Evolutionary conservation across 2,113 vertebrate genomes (phyloP).

Genomic region (Siniperca chuatsi): DNA sequence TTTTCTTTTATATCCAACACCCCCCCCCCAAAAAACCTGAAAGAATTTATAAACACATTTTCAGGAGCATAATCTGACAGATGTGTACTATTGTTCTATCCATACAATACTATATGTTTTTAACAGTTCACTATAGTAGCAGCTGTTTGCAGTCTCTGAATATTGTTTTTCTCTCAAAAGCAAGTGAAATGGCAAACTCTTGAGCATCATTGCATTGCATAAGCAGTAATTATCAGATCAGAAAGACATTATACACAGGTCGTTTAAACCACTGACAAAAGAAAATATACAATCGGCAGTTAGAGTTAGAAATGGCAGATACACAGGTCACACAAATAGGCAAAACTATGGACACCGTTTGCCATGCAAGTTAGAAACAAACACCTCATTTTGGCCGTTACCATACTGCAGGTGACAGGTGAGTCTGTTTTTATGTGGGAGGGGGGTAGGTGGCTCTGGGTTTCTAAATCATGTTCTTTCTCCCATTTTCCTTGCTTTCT

Average conservation of each 20-base stretch:
- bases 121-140: slow-evolving; percentile 55
- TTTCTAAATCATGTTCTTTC: slow-evolving; percentile 28
- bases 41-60: slow-evolving; percentile 61
- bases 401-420: slow-evolving; percentile 39
- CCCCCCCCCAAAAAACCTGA: slow-evolving; percentile 40
- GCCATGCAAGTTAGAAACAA: slow-evolving; percentile 80
- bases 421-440: slow-evolving; percentile 44
- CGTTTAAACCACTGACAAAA: slow-evolving; percentile 68
- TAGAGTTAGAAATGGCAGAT: slow-evolving; percentile 73
- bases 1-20: slow-evolving; percentile 50
- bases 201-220: slow-evolving; percentile 75
- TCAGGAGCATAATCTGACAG: slow-evolving; percentile 58
- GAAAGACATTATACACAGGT: slow-evolving; percentile 71
- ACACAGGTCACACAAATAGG: slow-evolving; percentile 71
- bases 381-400: slow-evolving; percentile 59
- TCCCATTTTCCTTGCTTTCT: slow-evolving; percentile 25
- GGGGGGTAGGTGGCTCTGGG: slow-evolving; percentile 18
- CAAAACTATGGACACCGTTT: slow-evolving; percentile 70
- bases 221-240: slow-evolving; percentile 68
- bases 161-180: slow-evolving; percentile 58
- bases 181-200: slow-evolving; percentile 67
- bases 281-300: slow-evolving; percentile 80
- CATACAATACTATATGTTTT: slow-evolving; percentile 52
- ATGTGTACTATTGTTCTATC: slow-evolving; percentile 55
- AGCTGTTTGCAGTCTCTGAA: slow-evolving; percentile 55